These are phyloP conservation scores for Dermatophagoides farinae DNA, from an alignment of 1,140 invertebrate genomes.

Conservation along the genomic window DNA sequence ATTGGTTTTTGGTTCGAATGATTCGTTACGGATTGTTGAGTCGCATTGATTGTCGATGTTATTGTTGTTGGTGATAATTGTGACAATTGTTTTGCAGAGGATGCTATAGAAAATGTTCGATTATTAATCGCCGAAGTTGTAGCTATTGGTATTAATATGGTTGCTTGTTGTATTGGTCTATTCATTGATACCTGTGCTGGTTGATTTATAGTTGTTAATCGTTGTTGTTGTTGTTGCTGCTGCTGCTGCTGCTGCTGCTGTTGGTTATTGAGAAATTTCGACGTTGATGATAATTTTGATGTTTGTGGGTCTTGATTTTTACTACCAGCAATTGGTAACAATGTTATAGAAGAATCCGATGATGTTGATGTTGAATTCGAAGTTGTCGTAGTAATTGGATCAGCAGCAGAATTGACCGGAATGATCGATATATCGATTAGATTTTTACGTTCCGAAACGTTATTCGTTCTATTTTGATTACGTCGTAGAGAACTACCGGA, in stretches of 20 bases:
- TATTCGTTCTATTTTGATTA: too few species aligned
- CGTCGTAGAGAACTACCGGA: too few species aligned
- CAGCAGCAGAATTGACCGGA: neutral
- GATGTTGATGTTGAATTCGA: neutral
- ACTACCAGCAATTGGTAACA: too few species aligned
- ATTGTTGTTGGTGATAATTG: neutral
- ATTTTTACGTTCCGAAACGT: neutral
- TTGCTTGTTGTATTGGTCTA: too few species aligned
- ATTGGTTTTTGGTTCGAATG: neutral
- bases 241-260: neutral
- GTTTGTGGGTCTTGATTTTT: neutral
- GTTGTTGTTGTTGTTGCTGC: constrained; percentile 1
- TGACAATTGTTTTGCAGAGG: neutral
- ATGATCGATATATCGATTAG: neutral
- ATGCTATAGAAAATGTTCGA: neutral
- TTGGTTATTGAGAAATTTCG: neutral
- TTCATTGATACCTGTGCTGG: too few species aligned
- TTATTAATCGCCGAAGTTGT: neutral
- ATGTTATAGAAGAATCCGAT: too few species aligned
- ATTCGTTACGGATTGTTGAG: neutral
- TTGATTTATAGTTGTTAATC: neutral
- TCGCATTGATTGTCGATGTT: neutral
- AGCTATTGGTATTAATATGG: too few species aligned
- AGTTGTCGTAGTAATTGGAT: neutral
- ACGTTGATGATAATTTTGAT: neutral